Evolutionary conservation across 2,797 vertebrate species (phyloP), one percentile per base, ranked within the genome.

Genomic region (Lagodon rhomboides): DNA sequence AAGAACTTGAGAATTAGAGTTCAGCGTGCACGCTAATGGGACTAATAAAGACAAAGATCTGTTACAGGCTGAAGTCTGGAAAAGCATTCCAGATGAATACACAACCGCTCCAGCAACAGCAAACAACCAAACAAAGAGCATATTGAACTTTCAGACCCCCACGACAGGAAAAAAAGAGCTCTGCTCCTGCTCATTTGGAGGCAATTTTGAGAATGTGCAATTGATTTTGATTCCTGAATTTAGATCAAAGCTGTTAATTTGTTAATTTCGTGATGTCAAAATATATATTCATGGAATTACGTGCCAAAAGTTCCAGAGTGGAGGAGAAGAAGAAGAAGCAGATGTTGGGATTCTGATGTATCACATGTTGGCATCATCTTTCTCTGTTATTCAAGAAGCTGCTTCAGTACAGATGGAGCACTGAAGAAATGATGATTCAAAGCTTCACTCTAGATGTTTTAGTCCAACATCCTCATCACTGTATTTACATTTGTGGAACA

Each of bases 71-170:
- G 41, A 69, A 43, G 23, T 83, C 71, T 69, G 76, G 55, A 68
- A 78, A 73, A 68, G 64, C 54, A 15, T 46, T 15, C 44, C 13
- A 46, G 44, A 46, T 46, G 44, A 46, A 27, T 22, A 76, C 47
- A 73, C 30, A 20, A 85, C 41, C 8, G 38, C 43, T 25, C 54
- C 44, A 54, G 59, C 18, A 77, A 47, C 1, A 83, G 63, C 72
- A 79, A 75, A 79, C 64, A 77, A 70, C 44, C 34, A 65, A 80
- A 88, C 76, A 75, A 77, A 66, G 69, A 68, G 65, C 12, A 58
- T 44, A 69, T 41, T 77, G 25, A 77, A 51, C 47, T 56, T 46
- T 62, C 49, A 69, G 22, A 41, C 58, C 47, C 27, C 55, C 15
- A 43, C 49, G 53, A 38, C 12, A 66, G 12, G 50, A 68, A 18